Evolutionary conservation across 2,888 invertebrate species (phyloP), one percentile per base, ranked within the genome.

Genomic region (Agrochola litura): DNA sequence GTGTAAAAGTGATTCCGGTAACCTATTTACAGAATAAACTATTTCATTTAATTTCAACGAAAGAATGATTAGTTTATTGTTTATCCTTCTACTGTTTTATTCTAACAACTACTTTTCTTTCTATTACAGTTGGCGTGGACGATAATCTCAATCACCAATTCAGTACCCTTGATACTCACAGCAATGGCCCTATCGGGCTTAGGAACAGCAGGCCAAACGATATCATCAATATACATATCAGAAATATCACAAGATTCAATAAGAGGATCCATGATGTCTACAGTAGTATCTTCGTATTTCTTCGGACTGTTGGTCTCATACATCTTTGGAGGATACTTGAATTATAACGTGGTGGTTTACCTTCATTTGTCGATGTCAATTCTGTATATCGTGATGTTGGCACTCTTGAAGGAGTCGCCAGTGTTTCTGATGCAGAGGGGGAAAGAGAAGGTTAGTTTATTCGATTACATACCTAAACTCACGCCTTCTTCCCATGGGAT

Each of bases 231-330:
- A 43, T 95, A 91, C 86, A 95, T 95, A 74, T 89, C 94, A 1
- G 95, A 95, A 83, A 93, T 95, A 76, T 87, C 90, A 12, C 93
- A 95, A 25, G 94, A 95, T 60, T 92, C 93, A 0, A 93, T 95
- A 56, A 88, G 95, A 78, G 95, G 95, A 0, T 91, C 91, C 0
- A 70, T 95, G 43, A 90, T 93, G 19, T 94, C 95, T 0, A 88
- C 90, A 0, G 88, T 92, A 0, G 93, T 94, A 0, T 91, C 92
- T 0, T 91, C 91, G 0, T 95, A 91, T 77, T 95, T 94, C 81
- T 2, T 93, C 0, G 95, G 95, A 3, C 88, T 95, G 0, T 84
- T 95, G 6, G 64, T 93, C 6, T 95, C 95, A 0, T 95, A 95
- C 76, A 76, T 90, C 0, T 68, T 95, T 8, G 95, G 95, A 6